These are phyloP conservation scores for Leuciscus waleckii DNA, from an alignment of 2,797 vertebrate genomes.

Conservation along the genomic window DNA sequence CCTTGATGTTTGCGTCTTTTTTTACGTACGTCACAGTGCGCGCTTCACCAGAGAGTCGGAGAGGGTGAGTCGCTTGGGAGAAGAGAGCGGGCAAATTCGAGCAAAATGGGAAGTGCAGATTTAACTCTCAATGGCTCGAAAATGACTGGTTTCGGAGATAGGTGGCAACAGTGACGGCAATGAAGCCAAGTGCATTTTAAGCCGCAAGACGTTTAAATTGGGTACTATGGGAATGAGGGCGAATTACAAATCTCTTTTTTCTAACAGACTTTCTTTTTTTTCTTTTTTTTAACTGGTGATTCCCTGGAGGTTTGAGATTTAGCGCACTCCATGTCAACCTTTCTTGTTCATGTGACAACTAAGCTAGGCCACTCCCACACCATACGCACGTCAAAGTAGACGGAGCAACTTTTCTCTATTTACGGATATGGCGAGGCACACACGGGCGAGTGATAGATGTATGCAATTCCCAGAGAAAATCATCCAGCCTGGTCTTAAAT, in stretches of 20 bases:
- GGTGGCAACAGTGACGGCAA: not conserved
- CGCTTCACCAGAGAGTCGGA: not conserved
- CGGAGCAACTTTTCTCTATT: not conserved
- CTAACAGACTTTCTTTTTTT: not conserved
- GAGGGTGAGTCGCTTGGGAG: not conserved
- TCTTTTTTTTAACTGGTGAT: not conserved
- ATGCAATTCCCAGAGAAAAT: no score
- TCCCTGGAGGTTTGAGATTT: not conserved
- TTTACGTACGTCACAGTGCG: not conserved
- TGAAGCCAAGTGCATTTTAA: not conserved
- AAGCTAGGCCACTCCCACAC: not conserved
- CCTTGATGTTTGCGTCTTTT: not conserved
- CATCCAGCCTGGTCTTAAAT: no score
- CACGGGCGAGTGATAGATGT: not conserved
- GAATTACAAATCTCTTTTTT: not conserved
- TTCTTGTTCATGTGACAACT: not conserved
- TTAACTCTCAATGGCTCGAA: not conserved
- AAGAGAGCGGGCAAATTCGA: not conserved
- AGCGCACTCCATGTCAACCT: not conserved
- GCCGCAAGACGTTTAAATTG: not conserved
- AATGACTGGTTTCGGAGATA: not conserved
- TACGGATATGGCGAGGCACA: not conserved
- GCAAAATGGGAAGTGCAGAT: not conserved
- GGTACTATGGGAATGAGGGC: no score
- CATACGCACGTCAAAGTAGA: not conserved